A percentile compares a stretch with the other conserved stretches of the same genome.
Evolutionary conservation across 23 tunicate genomes (phyloP).

Genomic region (Pegea sp.): DNA sequence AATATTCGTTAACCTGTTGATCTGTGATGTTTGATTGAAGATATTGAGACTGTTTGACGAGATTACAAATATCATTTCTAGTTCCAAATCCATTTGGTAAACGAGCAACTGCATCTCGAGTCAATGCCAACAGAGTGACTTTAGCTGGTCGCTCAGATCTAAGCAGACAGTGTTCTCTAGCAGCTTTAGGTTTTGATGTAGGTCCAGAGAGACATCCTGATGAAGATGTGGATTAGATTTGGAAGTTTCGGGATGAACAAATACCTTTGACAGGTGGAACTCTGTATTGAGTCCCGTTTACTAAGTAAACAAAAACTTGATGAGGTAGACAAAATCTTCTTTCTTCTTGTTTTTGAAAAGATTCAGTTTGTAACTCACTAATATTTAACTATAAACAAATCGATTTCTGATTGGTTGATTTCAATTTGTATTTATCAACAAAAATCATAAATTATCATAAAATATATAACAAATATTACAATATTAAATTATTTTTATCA

Average conservation of each 20-base stretch:
- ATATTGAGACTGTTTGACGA: slow-evolving; percentile 32
- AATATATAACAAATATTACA: no score
- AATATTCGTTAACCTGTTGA: slow-evolving; percentile 24
- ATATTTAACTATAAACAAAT: no score
- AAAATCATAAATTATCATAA: no score
- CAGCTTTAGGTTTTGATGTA: slow-evolving; percentile 17
- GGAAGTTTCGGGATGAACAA: neutral
- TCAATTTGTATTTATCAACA: no score
- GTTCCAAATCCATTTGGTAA: slow-evolving; percentile 22
- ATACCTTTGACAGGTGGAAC: slow-evolving; percentile 52
- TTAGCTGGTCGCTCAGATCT: slow-evolving; percentile 39
- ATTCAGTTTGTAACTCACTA: no score
- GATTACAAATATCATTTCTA: slow-evolving; percentile 13
- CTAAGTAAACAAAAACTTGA: slow-evolving; percentile 29
- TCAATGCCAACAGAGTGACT: slow-evolving; percentile 36
- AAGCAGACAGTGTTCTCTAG: slow-evolving; percentile 34
- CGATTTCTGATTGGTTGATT: no score
- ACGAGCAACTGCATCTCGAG: slow-evolving; percentile 49
- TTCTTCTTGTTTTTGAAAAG: slow-evolving; percentile 17
- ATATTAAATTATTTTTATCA: no score
- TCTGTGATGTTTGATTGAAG: slow-evolving; percentile 19
- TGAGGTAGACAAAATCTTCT: slow-evolving; percentile 14
- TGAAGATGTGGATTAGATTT: neutral
- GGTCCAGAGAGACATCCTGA: slow-evolving; percentile 35
- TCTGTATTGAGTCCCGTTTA: slow-evolving; percentile 19